These are phyloP conservation scores for Lepidotrigona ventralis DNA, from an alignment of 1,140 invertebrate genomes.

Conservation along the genomic window DNA sequence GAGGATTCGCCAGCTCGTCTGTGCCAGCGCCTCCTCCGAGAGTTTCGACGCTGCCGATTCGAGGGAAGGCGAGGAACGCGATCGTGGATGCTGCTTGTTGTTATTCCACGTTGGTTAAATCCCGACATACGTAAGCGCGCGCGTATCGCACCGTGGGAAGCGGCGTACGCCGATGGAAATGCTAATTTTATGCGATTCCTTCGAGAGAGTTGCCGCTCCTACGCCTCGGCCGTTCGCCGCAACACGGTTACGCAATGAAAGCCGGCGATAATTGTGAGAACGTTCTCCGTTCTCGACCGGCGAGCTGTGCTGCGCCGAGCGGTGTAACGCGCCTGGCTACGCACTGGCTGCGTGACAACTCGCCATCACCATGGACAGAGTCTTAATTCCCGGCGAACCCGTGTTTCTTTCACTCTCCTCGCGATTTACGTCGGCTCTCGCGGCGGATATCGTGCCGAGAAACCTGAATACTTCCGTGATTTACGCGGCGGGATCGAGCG, in stretches of 20 bases:
- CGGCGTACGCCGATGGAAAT: conserved; percentile 56
- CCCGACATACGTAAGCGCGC: conserved; percentile 32
- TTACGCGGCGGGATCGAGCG: neutral
- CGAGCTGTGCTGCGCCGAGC: neutral
- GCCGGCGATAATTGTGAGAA: conserved; percentile 59
- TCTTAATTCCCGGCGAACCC: conserved; percentile 34
- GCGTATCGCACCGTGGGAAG: conserved; percentile 59
- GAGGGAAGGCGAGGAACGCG: conserved; percentile 32
- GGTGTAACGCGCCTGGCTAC: conserved; percentile 22
- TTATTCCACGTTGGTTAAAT: conserved; percentile 60
- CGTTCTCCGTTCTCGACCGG: conserved; percentile 20
- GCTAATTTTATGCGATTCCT: conserved; percentile 69
- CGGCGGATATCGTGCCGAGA: neutral
- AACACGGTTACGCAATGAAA: conserved; percentile 62
- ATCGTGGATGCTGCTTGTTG: conserved; percentile 61
- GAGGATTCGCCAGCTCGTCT: neutral
- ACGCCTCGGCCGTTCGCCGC: conserved; percentile 7
- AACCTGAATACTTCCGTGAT: conserved; percentile 2
- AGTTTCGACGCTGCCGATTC: conserved; percentile 5
- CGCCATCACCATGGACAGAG: conserved; percentile 26
- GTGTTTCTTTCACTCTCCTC: neutral
- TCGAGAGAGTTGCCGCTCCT: conserved; percentile 6
- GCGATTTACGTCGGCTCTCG: conserved; percentile 12
- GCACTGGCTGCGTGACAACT: conserved; percentile 41
- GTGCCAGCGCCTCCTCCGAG: neutral